Evolutionary conservation across 1,140 invertebrate genomes (phyloP).

Genomic region (Cephus cinctus): DNA sequence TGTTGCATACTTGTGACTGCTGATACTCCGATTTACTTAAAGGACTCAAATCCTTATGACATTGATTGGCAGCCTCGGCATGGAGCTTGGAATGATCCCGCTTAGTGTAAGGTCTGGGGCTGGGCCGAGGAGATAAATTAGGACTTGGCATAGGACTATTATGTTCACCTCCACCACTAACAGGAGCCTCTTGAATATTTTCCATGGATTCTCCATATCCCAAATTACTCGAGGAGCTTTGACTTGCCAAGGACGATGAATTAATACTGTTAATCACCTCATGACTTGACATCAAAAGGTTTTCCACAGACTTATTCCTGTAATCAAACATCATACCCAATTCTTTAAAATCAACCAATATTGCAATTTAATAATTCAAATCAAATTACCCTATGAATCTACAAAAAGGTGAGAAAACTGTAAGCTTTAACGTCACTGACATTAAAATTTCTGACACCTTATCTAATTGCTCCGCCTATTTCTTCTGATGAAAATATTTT

Average conservation of each 20-base stretch:
- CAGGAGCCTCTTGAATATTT: slow-evolving; percentile 30
- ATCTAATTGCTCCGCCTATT: no score
- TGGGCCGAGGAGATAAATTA: slow-evolving; percentile 53
- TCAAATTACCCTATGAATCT: not conserved
- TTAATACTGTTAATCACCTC: slow-evolving; percentile 60
- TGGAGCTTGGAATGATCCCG: slow-evolving; percentile 37
- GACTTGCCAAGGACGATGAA: slow-evolving; percentile 40
- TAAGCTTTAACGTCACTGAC: no score
- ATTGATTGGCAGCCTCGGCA: slow-evolving; percentile 20
- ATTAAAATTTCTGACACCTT: not conserved
- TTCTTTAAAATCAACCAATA: not conserved
- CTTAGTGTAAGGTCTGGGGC: slow-evolving; percentile 55
- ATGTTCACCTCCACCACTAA: slow-evolving; percentile 46
- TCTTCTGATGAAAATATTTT: no score
- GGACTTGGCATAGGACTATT: slow-evolving; percentile 55
- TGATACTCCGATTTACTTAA: slow-evolving; percentile 36
- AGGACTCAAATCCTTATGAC: slow-evolving; percentile 22
- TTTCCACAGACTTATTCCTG: slow-evolving; percentile 69
- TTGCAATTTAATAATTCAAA: not conserved
- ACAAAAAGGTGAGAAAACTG: not conserved
- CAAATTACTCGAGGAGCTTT: slow-evolving; percentile 31
- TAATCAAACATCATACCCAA: slow-evolving; percentile 8
- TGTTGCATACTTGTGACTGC: slow-evolving; percentile 36
- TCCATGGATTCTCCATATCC: slow-evolving; percentile 35
- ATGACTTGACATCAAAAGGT: slow-evolving; percentile 63